A percentile compares a stretch with the other conserved stretches of the same genome.
These are phyloP conservation scores for Lophius piscatorius DNA, from an alignment of 2,113 vertebrate genomes.

Conservation along the genomic window DNA sequence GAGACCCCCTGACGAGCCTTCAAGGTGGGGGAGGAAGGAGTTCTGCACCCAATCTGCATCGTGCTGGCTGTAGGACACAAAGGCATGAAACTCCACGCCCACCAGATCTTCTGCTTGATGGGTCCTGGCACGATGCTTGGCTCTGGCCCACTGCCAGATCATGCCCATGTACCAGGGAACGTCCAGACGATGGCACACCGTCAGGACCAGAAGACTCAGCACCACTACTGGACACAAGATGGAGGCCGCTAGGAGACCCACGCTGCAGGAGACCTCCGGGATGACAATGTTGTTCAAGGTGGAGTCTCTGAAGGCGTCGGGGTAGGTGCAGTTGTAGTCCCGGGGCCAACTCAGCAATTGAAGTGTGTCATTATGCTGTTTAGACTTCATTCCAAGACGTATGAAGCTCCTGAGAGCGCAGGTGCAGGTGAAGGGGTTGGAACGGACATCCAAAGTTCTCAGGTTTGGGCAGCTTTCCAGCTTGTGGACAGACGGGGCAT, in stretches of 20 bases:
- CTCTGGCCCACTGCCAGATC: constrained; percentile 88
- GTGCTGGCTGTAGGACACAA: constrained; percentile 89
- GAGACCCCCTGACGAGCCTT: constrained; percentile 70
- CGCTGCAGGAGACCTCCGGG: constrained; percentile 81
- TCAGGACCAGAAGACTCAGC: constrained; percentile 47
- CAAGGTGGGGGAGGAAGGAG: constrained; percentile 83
- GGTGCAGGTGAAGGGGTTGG: constrained; percentile 87
- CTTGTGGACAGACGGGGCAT: constrained; percentile 70
- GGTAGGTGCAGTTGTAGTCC: constrained; percentile 83
- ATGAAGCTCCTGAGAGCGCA: constrained; percentile 85
- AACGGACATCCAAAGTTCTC: constrained; percentile 73
- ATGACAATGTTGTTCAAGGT: constrained; percentile 79
- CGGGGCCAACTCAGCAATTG: constrained; percentile 82
- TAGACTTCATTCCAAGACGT: constrained; percentile 35
- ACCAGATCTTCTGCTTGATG: constrained; percentile 47
- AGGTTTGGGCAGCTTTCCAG: constrained; percentile 79
- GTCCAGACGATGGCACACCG: constrained; percentile 83
- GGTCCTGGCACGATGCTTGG: constrained; percentile 78
- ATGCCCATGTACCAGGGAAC: constrained; percentile 88
- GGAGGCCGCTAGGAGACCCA: constrained; percentile 71
- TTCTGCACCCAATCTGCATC: constrained; percentile 85
- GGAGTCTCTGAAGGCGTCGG: constrained; percentile 70
- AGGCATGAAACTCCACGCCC: constrained; percentile 84
- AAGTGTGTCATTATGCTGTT: constrained; percentile 25
- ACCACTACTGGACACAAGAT: constrained; percentile 73